Conservation (phyloP, 1,140 invertebrate species). For the Parapsyche elsis region DNA sequence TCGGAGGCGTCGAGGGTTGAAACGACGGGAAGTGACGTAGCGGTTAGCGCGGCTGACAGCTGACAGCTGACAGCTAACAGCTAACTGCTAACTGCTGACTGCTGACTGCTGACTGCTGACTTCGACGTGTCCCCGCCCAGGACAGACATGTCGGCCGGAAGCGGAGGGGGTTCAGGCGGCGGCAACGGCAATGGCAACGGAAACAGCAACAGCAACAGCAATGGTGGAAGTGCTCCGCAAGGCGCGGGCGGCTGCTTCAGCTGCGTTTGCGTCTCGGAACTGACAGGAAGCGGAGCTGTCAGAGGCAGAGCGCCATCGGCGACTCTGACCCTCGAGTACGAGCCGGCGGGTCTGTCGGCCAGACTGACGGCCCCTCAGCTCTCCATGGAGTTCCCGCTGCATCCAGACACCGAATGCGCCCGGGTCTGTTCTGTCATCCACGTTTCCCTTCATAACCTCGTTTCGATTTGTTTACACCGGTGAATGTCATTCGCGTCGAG, state of each 20-base stretch:
- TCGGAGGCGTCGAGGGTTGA: not conserved
- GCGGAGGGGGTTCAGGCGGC: not conserved
- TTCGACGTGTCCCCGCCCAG: too few species aligned
- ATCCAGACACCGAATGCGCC: slow-evolving; percentile 75
- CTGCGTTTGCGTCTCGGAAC: slow-evolving; percentile 67
- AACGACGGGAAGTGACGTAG: not conserved
- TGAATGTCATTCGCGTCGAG: not conserved
- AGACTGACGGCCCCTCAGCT: slow-evolving; percentile 62
- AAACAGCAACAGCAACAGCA: not conserved
- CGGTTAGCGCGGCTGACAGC: not conserved
- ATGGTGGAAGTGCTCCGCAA: not conserved
- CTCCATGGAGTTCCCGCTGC: slow-evolving; percentile 75
- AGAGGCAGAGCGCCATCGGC: slow-evolving; percentile 57
- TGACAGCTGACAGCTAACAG: not conserved
- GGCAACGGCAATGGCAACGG: not conserved
- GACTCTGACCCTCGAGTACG: slow-evolving; percentile 55
- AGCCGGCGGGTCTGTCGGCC: slow-evolving; percentile 59
- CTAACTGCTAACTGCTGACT: not conserved
- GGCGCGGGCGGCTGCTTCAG: not conserved
- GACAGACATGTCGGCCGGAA: not conserved
- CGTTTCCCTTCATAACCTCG: not conserved
- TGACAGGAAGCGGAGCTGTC: slow-evolving; percentile 67
- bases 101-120: not conserved
- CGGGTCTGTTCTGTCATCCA: slow-evolving; percentile 65
- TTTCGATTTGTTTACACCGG: not conserved